These are phyloP conservation scores for Barnardius zonarius DNA, from an alignment of 2,113 vertebrate species.

Conservation along the genomic window DNA sequence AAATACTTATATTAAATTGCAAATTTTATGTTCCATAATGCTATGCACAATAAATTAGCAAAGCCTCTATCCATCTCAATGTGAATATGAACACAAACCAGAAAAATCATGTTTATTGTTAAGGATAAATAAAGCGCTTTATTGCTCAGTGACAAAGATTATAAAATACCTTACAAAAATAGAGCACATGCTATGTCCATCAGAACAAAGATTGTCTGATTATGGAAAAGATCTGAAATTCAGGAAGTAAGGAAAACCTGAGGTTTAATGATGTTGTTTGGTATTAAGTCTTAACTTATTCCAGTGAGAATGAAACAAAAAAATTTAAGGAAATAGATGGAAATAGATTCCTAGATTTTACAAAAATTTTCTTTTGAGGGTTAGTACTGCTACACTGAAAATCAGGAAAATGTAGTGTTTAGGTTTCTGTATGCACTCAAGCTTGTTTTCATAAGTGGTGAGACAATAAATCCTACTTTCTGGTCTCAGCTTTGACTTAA, in stretches of 20 bases:
- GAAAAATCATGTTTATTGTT: conserved; percentile 62
- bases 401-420: background rate
- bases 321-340: background rate
- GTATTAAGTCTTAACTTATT: conserved; percentile 46
- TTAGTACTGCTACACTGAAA: background rate
- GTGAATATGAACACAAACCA: conserved; percentile 59
- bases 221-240: conserved; percentile 50
- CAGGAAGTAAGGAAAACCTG: background rate
- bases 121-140: conserved; percentile 70
- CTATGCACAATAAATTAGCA: conserved; percentile 72
- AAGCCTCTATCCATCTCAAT: conserved; percentile 61
- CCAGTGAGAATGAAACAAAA: conserved; percentile 19
- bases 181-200: background rate
- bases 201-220: conserved; percentile 10
- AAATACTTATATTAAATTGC: conserved; percentile 71
- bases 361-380: background rate
- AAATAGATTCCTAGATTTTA: background rate
- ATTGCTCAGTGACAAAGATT: conserved; percentile 48
- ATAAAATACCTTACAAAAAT: conserved; percentile 41
- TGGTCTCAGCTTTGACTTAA: background rate
- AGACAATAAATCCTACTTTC: background rate
- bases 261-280: conserved; percentile 37
- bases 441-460: background rate
- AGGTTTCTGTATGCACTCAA: background rate
- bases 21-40: conserved; percentile 71